Evolutionary conservation across 2,113 vertebrate genomes (phyloP).

Genomic region (Heterochromis multidens): DNA sequence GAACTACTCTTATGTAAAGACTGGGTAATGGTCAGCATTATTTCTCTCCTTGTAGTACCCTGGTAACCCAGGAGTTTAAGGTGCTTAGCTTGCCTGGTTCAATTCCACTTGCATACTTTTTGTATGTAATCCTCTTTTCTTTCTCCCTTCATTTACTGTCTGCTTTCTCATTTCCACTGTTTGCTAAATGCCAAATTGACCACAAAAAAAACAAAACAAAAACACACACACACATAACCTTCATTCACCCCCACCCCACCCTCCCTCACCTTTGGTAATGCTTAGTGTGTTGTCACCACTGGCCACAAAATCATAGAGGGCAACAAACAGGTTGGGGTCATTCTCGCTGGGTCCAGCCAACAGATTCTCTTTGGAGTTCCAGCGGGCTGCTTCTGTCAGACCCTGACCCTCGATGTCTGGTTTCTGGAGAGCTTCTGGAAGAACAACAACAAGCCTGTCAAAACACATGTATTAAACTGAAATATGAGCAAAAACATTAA

Average conservation of each 20-base stretch:
- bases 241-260: constrained; percentile 53
- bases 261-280: constrained; percentile 97
- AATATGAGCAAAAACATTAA: neutral
- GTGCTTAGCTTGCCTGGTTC: neutral
- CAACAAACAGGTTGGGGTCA: constrained; percentile 97
- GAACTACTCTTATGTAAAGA: neutral
- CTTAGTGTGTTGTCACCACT: constrained; percentile 99
- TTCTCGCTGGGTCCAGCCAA: constrained; percentile 95
- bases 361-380: constrained; percentile 99
- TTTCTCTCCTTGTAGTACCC: neutral
- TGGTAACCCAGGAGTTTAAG: neutral
- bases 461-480: neutral
- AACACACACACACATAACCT: neutral
- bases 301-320: constrained; percentile 98
- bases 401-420: constrained; percentile 94
- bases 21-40: neutral
- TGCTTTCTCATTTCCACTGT: neutral
- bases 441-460: neutral
- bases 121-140: neutral
- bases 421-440: constrained; percentile 92
- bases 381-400: constrained; percentile 93
- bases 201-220: too few relatives aligned
- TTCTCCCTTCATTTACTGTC: neutral
- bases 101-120: neutral
- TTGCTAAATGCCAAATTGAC: neutral